These are phyloP conservation scores for Semotilus atromaculatus DNA, from an alignment of 2,797 vertebrate species.

Conservation along the genomic window DNA sequence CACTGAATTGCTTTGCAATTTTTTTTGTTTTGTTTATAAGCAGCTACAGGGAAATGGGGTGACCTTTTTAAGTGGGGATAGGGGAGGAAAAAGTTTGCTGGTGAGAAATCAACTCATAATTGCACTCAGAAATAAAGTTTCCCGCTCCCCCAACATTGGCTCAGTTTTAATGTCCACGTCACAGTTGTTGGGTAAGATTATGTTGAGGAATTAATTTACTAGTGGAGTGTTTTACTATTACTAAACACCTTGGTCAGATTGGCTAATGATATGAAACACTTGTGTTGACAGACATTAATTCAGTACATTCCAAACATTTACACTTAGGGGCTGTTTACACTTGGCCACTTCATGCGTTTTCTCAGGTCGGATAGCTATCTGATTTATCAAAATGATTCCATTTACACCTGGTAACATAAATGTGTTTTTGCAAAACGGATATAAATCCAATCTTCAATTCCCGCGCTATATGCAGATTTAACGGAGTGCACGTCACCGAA, in stretches of 20 bases:
- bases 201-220: not conserved
- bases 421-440: too few relatives aligned
- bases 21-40: not conserved
- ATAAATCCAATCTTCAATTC: too few relatives aligned
- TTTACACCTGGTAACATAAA: too few relatives aligned
- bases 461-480: too few relatives aligned
- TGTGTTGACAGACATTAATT: not conserved
- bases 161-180: not conserved
- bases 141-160: conserved; percentile 25
- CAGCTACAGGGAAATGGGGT: conserved; percentile 43
- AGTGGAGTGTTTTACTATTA: not conserved
- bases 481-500: too few relatives aligned
- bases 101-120: conserved; percentile 58
- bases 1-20: conserved; percentile 18
- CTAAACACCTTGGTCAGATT: not conserved
- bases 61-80: conserved; percentile 44
- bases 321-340: too few relatives aligned
- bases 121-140: conserved; percentile 68
- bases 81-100: conserved; percentile 50
- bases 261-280: not conserved
- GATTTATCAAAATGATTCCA: too few relatives aligned
- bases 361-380: too few relatives aligned
- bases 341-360: too few relatives aligned
- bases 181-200: not conserved
- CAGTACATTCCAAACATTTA: not conserved